Conservation (phyloP, 2,797 vertebrate species). For the Artibeus jamaicensis region DNA sequence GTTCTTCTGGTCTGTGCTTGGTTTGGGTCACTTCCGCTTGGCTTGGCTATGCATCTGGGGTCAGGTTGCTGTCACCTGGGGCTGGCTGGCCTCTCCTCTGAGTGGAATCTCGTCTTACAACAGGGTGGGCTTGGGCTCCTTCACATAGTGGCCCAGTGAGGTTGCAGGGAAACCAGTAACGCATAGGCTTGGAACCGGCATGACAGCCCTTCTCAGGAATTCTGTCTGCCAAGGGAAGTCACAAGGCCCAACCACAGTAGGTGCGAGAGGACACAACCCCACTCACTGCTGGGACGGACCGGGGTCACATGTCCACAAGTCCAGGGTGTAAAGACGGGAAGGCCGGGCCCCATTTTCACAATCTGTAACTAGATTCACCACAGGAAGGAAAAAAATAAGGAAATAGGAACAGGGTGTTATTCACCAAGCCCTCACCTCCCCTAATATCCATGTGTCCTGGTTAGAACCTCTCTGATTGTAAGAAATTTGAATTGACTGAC, state of each 20-base stretch:
- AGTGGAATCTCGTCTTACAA: background rate
- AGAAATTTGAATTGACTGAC: background rate
- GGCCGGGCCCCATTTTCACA: background rate
- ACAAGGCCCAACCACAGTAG: background rate
- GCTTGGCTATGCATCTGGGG: accelerated
- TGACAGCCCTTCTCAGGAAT: background rate
- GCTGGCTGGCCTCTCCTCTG: background rate
- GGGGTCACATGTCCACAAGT: background rate
- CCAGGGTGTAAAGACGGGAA: background rate
- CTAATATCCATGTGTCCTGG: background rate
- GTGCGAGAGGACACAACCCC: background rate
- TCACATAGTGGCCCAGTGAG: background rate
- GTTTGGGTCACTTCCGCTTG: background rate
- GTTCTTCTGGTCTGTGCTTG: background rate
- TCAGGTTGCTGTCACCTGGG: background rate
- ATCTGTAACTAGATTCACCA: background rate
- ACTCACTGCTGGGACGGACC: too few relatives aligned
- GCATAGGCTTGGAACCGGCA: background rate
- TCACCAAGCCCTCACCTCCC: background rate
- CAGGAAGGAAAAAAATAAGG: background rate
- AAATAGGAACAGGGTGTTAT: background rate
- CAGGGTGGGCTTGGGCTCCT: background rate
- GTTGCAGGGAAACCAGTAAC: background rate
- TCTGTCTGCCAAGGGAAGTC: background rate
- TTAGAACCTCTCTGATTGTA: background rate